Percentiles rank a stretch among this genome's conserved stretches.
Conservation (phyloP, 2,888 invertebrate genomes). For the Suillia variegata region DNA sequence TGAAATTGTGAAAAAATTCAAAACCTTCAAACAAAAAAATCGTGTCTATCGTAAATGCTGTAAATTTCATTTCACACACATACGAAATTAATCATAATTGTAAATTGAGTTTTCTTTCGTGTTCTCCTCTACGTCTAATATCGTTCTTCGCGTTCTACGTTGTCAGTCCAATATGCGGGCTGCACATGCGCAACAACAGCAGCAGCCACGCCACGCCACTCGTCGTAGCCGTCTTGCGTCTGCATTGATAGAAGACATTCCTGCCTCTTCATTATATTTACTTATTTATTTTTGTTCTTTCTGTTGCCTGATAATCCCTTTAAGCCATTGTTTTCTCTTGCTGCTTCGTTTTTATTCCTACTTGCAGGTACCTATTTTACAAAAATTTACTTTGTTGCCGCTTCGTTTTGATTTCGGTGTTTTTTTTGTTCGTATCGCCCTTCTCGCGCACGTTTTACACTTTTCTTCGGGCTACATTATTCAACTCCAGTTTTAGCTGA, state of each 20-base stretch:
- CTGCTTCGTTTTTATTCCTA: not conserved
- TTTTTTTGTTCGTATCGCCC: too few relatives aligned
- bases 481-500: not conserved
- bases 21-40: too few relatives aligned
- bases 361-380: not conserved
- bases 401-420: too few relatives aligned
- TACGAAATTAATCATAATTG: constrained; percentile 31
- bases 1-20: too few relatives aligned
- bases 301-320: not conserved
- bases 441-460: too few relatives aligned
- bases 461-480: too few relatives aligned
- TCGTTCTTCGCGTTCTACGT: not conserved
- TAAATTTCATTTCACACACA: not conserved
- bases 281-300: too few relatives aligned
- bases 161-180: not conserved
- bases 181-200: not conserved
- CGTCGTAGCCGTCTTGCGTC: too few relatives aligned
- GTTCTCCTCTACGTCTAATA: not conserved
- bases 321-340: not conserved
- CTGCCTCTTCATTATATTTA: too few relatives aligned
- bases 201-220: constrained; percentile 1
- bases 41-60: too few relatives aligned
- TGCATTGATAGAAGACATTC: too few relatives aligned
- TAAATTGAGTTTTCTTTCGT: constrained; percentile 30
- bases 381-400: too few relatives aligned